A percentile compares a stretch with the other conserved stretches of the same genome.
phyloP scores from a whole-genome alignment of 2,888 invertebrate genomes.

The Spisula solida region DNA sequence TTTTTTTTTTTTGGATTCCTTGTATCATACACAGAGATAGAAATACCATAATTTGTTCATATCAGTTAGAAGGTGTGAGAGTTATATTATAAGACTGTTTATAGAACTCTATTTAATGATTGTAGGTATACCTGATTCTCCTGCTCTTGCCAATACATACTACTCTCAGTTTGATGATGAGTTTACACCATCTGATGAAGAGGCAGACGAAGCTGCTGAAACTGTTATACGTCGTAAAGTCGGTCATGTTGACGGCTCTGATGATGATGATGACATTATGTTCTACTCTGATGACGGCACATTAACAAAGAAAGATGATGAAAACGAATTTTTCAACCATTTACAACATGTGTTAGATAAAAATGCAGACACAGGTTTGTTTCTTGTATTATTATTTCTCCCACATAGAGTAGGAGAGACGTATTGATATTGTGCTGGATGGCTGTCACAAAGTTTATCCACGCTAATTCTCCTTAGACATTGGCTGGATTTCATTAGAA shows the following conservation, averaged over 20 bases:
- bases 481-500: too few relatives aligned
- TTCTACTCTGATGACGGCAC: slow-evolving; percentile 64
- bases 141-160: slow-evolving; percentile 86
- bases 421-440: too few relatives aligned
- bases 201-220: slow-evolving; percentile 68
- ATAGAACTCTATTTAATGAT: not conserved
- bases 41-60: too few relatives aligned
- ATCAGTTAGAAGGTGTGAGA: too few relatives aligned
- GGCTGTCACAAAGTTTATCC: too few relatives aligned
- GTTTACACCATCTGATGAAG: slow-evolving; percentile 76
- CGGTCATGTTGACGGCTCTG: slow-evolving; percentile 35
- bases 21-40: too few relatives aligned
- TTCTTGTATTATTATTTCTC: not conserved
- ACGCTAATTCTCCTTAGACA: too few relatives aligned
- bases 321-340: slow-evolving; percentile 81
- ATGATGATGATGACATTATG: slow-evolving; percentile 64
- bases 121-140: slow-evolving; percentile 86
- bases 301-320: slow-evolving; percentile 68
- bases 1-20: too few relatives aligned
- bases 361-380: slow-evolving; percentile 78
- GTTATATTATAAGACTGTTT: too few relatives aligned
- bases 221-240: slow-evolving; percentile 58
- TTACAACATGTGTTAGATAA: slow-evolving; percentile 84
- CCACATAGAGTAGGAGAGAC: too few relatives aligned
- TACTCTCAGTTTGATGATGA: slow-evolving; percentile 87